A percentile compares a stretch with the other conserved stretches of the same genome.
Evolutionary conservation across 2,888 invertebrate genomes (phyloP).

Genomic region (Torymus texanus): DNA sequence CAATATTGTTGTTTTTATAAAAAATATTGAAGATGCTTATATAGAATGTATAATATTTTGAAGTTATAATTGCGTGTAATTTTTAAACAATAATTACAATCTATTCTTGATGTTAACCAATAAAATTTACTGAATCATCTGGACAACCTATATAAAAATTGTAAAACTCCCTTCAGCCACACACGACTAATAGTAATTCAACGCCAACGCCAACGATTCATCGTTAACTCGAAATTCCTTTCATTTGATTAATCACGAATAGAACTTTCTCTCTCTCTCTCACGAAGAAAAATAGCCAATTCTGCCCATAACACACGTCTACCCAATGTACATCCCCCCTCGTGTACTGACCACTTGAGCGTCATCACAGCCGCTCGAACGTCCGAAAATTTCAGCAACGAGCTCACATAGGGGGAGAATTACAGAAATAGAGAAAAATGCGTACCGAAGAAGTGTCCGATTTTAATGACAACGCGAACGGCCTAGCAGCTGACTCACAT

Average conservation of each 20-base stretch:
- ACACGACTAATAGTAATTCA: not conserved
- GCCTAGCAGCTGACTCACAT: slow-evolving; percentile 44
- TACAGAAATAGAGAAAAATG: slow-evolving; percentile 32
- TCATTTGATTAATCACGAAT: slow-evolving; percentile 44
- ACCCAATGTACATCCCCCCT: slow-evolving; percentile 48
- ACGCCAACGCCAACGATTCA: slow-evolving; percentile 2
- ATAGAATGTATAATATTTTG: too few species aligned
- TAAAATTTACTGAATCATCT: too few species aligned
- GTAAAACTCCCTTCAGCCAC: too few species aligned
- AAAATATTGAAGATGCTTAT: too few species aligned
- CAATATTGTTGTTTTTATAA: too few species aligned
- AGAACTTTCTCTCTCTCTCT: not conserved
- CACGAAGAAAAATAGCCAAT: slow-evolving; percentile 54
- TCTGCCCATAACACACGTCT: slow-evolving; percentile 25
- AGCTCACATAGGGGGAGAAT: not conserved
- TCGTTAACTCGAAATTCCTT: slow-evolving; percentile 6
- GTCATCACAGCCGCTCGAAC: slow-evolving; percentile 39
- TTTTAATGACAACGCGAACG: slow-evolving; percentile 50
- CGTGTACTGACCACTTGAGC: slow-evolving; percentile 34
- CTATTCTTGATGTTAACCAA: too few species aligned
- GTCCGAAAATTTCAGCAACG: slow-evolving; percentile 29
- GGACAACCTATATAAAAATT: too few species aligned
- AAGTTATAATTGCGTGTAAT: too few species aligned
- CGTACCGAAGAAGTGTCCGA: slow-evolving; percentile 29
- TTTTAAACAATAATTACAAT: too few species aligned